A percentile compares a stretch with the other conserved stretches of the same genome.
These are phyloP conservation scores for Danio aesculapii DNA, from an alignment of 2,797 vertebrate species.

Conservation along the genomic window DNA sequence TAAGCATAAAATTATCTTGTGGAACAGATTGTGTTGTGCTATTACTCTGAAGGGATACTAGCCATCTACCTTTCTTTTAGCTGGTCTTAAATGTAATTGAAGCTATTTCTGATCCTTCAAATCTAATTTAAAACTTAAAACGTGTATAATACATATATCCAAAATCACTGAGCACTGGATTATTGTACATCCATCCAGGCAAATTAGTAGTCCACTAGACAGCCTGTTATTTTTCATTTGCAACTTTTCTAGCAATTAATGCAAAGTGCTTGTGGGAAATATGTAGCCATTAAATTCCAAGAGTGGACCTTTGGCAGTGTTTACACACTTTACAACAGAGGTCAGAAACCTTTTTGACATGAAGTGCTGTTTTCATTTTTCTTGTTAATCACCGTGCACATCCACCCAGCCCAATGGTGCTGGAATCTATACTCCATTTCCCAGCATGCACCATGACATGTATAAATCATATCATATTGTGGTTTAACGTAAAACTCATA, in stretches of 20 bases:
- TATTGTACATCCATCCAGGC: background rate
- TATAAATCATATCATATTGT: background rate
- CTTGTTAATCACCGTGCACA: constrained; percentile 15
- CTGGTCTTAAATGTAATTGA: background rate
- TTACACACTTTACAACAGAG: background rate
- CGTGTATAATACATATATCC: no score
- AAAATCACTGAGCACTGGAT: background rate
- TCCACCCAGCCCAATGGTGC: background rate
- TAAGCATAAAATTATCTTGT: background rate
- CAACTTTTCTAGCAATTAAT: background rate
- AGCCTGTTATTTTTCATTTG: background rate
- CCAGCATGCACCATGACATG: background rate
- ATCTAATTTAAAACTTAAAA: background rate
- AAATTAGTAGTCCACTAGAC: background rate
- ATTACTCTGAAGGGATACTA: background rate
- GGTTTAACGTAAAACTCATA: background rate
- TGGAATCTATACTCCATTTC: background rate
- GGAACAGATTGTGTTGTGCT: background rate
- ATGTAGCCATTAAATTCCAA: constrained; percentile 4
- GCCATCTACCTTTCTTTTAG: background rate
- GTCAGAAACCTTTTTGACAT: background rate
- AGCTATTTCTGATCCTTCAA: background rate
- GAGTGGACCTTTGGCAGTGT: constrained; percentile 12
- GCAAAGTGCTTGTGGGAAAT: constrained; percentile 1
- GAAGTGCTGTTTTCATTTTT: background rate